Conservation (phyloP, 2,888 invertebrate species). For the Hyles lineata region DNA sequence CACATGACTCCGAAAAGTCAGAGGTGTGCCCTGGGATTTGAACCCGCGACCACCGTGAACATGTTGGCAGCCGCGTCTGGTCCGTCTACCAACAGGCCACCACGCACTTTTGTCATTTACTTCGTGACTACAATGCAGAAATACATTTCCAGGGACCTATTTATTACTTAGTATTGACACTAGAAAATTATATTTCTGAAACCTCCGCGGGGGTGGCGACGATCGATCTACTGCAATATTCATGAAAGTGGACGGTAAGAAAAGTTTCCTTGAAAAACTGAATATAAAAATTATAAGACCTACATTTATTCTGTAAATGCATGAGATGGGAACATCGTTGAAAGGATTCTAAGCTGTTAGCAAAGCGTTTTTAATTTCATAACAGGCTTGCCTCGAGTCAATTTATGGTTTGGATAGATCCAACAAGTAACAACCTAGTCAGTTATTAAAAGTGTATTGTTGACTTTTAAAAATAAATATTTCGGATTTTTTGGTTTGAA, state of each 20-base stretch:
- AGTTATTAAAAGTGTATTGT: too few relatives aligned
- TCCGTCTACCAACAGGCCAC: too few relatives aligned
- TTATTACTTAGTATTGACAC: neutral
- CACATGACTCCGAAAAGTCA: too few relatives aligned
- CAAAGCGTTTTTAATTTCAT: neutral
- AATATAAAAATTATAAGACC: neutral
- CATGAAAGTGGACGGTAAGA: neutral
- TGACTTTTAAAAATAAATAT: too few relatives aligned
- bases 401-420: neutral
- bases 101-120: neutral
- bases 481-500: too few relatives aligned
- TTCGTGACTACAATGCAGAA: neutral
- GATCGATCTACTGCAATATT: slow-evolving; percentile 17
- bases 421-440: neutral
- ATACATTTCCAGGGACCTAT: neutral
- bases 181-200: slow-evolving; percentile 3
- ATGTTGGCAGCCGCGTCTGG: too few relatives aligned
- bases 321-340: neutral
- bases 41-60: too few relatives aligned
- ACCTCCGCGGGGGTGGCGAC: neutral
- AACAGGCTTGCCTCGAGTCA: neutral
- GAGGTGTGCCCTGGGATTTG: too few relatives aligned
- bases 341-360: neutral
- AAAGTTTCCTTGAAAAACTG: neutral
- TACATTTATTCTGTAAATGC: neutral